Percentiles rank a stretch among this genome's conserved stretches.
Conservation (phyloP, 2,113 vertebrate genomes). For the Periophthalmodon schlosseri region DNA sequence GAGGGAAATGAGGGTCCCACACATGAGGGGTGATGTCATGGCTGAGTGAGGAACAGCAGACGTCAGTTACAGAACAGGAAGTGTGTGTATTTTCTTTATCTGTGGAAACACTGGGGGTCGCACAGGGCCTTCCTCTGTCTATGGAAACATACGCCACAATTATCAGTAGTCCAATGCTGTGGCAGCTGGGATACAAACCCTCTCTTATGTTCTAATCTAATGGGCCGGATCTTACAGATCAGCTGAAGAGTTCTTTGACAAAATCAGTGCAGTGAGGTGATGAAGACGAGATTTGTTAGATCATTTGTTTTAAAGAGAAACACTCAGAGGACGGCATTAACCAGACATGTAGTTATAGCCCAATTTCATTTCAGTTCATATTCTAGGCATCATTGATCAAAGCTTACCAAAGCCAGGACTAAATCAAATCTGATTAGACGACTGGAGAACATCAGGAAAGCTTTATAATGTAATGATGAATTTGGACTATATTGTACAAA, state of each 20-base stretch:
- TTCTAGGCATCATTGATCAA: neutral
- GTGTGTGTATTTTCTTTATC: constrained; percentile 45
- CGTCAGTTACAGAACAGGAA: constrained; percentile 30
- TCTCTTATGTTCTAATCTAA: constrained; percentile 18
- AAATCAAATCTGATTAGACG: neutral
- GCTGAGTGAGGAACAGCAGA: constrained; percentile 17
- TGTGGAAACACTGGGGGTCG: constrained; percentile 42
- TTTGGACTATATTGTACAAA: neutral
- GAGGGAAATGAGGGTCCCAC: neutral
- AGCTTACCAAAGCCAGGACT: neutral
- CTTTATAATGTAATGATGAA: neutral
- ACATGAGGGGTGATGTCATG: constrained; percentile 19
- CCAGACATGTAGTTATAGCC: neutral
- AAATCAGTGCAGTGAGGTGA: neutral
- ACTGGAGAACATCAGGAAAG: neutral
- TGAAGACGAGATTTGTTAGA: neutral
- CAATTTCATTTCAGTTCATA: neutral
- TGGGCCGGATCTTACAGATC: constrained; percentile 36
- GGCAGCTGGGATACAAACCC: constrained; percentile 28
- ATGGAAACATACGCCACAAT: constrained; percentile 37
- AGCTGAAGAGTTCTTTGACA: constrained; percentile 27
- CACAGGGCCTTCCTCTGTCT: constrained; percentile 25
- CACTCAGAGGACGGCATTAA: neutral
- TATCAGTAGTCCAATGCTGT: constrained; percentile 30
- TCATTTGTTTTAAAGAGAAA: neutral